These are phyloP conservation scores for Leucophenga maculata DNA, from an alignment of 2,888 invertebrate genomes.

Conservation along the genomic window DNA sequence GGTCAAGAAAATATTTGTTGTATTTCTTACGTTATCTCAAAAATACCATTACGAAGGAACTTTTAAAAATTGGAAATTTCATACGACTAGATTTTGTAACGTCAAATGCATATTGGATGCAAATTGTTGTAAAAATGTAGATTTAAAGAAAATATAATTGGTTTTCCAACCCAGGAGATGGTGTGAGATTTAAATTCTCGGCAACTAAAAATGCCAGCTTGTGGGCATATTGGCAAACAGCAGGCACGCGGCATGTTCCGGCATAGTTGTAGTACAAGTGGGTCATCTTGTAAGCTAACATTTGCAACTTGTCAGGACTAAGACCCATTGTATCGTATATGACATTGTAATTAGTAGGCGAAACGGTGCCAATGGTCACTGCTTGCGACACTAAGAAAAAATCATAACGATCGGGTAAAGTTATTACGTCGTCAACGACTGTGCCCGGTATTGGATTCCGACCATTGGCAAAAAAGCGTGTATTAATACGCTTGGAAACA, in stretches of 20 bases:
- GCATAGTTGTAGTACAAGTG: conserved; percentile 96
- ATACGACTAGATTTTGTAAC: too few relatives aligned
- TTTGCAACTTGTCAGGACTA: conserved; percentile 83
- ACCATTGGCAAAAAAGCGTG: conserved; percentile 78
- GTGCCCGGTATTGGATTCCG: conserved; percentile 89
- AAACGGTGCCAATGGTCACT: conserved; percentile 90
- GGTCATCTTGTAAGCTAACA: conserved; percentile 87
- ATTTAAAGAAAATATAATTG: conserved; percentile 81
- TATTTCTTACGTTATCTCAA: too few relatives aligned
- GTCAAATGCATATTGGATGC: too few relatives aligned
- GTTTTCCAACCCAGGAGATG: conserved; percentile 76
- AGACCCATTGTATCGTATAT: conserved; percentile 82
- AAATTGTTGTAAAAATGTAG: too few relatives aligned
- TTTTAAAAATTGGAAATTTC: too few relatives aligned
- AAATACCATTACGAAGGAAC: too few relatives aligned
- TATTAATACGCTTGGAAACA: conserved; percentile 92
- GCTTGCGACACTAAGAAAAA: conserved; percentile 92
- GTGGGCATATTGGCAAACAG: conserved; percentile 95
- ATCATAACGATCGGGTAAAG: conserved; percentile 87
- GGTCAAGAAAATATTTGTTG: too few relatives aligned
- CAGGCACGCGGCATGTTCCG: conserved; percentile 87
- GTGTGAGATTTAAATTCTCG: conserved; percentile 82
- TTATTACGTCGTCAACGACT: conserved; percentile 88
- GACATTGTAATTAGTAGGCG: conserved; percentile 92
- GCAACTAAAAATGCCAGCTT: conserved; percentile 91